Conservation (phyloP, 1,140 invertebrate species). For the Drosophila eugracilis region DNA sequence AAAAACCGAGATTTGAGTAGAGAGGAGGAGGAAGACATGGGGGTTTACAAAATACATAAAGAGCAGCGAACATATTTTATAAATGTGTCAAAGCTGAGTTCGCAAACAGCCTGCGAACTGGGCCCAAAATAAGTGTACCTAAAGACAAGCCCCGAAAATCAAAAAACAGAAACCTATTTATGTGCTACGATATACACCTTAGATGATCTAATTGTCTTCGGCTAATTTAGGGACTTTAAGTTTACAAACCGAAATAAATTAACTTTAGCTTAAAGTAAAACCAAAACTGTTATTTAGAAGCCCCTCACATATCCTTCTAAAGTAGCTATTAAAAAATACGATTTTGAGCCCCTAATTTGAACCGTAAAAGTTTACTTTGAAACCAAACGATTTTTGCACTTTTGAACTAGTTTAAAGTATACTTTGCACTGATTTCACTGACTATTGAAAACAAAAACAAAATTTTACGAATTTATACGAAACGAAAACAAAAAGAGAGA, state of each 20-base stretch:
- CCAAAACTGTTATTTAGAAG: constrained; percentile 40
- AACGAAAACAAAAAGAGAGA: constrained; percentile 25
- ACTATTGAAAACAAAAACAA: constrained; percentile 31
- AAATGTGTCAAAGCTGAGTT: constrained; percentile 59
- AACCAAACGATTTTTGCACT: constrained; percentile 23
- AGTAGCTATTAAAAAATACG: constrained; percentile 40
- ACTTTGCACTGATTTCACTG: constrained; percentile 69
- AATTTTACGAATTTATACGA: constrained; percentile 77
- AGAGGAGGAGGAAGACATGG: background rate
- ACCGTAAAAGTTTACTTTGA: background rate
- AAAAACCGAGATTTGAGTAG: constrained; percentile 23
- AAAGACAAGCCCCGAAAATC: constrained; percentile 30
- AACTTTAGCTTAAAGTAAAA: constrained; percentile 27
- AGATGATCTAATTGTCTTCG: constrained; percentile 48
- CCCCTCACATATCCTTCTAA: constrained; percentile 59
- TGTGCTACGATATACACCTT: constrained; percentile 41
- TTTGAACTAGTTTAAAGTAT: constrained; percentile 47
- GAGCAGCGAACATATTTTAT: constrained; percentile 66
- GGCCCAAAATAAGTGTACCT: constrained; percentile 47
- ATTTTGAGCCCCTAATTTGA: constrained; percentile 25
- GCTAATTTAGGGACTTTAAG: constrained; percentile 55
- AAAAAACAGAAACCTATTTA: constrained; percentile 33
- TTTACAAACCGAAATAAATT: constrained; percentile 47
- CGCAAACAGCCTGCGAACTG: too few relatives aligned
- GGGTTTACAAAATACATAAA: constrained; percentile 8